Evolutionary conservation across 1,140 invertebrate genomes (phyloP).

Genomic region (Halesus radiatus): DNA sequence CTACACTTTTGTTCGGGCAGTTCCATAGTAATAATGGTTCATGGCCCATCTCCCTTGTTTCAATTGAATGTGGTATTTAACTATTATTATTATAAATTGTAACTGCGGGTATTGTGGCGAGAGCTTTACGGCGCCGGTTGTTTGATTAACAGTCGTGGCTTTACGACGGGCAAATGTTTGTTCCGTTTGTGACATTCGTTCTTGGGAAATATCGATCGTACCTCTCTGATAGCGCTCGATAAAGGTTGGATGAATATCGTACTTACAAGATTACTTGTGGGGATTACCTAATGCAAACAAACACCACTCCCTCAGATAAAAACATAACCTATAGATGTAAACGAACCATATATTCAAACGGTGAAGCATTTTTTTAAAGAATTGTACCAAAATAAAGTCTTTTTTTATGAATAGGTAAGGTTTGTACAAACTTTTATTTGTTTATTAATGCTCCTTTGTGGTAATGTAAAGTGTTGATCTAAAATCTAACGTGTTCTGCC

Average conservation of each 20-base stretch:
- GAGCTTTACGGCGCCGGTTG: background rate
- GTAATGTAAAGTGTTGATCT: too few species aligned
- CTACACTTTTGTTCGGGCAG: too few species aligned
- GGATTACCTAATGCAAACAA: background rate
- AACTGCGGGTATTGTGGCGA: too few species aligned
- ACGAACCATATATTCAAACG: background rate
- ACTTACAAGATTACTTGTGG: background rate
- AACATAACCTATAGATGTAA: background rate
- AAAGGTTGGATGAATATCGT: background rate
- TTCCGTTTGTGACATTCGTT: conserved; percentile 19
- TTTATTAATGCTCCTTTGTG: too few species aligned
- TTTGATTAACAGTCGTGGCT: conserved; percentile 12
- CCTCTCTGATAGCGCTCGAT: background rate
- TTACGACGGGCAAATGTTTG: conserved; percentile 18
- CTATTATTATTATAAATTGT: too few species aligned
- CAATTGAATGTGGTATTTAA: too few species aligned
- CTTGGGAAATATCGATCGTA: conserved; percentile 20
- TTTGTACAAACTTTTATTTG: too few species aligned
- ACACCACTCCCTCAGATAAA: background rate
- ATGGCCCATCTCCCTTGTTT: too few species aligned
- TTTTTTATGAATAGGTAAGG: too few species aligned
- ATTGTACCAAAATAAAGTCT: background rate
- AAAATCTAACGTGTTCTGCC: too few species aligned
- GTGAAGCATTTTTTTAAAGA: background rate
- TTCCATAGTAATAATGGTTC: too few species aligned